These are phyloP conservation scores for Haliaeetus leucogaster DNA, from an alignment of 2,113 vertebrate species.

Conservation along the genomic window DNA sequence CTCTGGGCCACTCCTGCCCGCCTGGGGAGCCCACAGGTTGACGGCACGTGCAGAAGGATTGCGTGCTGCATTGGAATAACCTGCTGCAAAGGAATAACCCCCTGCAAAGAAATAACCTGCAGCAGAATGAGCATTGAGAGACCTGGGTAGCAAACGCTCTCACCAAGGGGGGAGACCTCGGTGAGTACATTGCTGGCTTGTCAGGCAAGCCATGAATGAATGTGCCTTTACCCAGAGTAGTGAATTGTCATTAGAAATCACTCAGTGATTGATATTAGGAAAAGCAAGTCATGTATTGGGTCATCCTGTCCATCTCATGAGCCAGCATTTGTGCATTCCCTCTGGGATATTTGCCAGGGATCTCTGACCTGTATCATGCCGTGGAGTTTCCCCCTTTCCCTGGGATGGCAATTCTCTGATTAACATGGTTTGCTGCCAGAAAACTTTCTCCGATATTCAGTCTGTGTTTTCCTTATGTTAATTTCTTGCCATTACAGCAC, in stretches of 20 bases:
- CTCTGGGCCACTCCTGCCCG: not conserved
- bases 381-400: not conserved
- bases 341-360: not conserved
- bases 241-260: not conserved
- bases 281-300: not conserved
- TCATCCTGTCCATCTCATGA: not conserved
- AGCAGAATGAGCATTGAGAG: not conserved
- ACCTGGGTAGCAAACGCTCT: not conserved
- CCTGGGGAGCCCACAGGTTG: not conserved
- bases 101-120: not conserved
- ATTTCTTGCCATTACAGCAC: conserved; percentile 39
- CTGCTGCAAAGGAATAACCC: not conserved
- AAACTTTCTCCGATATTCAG: not conserved
- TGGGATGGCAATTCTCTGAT: not conserved
- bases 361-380: not conserved
- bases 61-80: not conserved
- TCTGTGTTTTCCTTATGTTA: conserved; percentile 31
- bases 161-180: rapidly evolving
- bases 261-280: not conserved
- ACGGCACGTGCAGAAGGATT: not conserved
- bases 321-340: not conserved
- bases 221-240: not conserved
- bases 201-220: not conserved
- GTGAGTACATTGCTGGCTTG: not conserved
- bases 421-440: not conserved